Evolutionary conservation across 2,797 vertebrate genomes (phyloP).

Genomic region (Rhinophrynus dorsalis): DNA sequence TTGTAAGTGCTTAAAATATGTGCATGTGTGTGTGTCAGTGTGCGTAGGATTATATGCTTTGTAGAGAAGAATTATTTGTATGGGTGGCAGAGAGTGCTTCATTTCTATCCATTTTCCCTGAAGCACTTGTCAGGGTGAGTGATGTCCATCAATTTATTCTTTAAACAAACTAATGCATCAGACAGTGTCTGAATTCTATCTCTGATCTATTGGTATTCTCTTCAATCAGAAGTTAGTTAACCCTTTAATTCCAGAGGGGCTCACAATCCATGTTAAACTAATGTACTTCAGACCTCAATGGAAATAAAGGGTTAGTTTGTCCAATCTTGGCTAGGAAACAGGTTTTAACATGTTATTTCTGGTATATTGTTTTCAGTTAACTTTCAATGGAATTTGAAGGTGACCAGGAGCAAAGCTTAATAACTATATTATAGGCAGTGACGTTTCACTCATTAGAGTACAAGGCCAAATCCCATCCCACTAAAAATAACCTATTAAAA

Average conservation of each 20-base stretch:
- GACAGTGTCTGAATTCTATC: background rate
- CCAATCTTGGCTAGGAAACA: background rate
- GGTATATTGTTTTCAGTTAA: too few species aligned
- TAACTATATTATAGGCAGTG: too few species aligned
- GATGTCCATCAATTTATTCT: slow-evolving; percentile 29
- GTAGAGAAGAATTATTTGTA: background rate
- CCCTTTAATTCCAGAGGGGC: background rate
- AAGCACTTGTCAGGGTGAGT: slow-evolving; percentile 23
- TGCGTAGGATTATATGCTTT: slow-evolving; percentile 6
- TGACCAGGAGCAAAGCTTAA: too few species aligned
- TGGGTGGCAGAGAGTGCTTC: background rate
- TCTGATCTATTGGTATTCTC: background rate
- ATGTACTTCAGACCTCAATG: too few species aligned
- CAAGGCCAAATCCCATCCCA: too few species aligned
- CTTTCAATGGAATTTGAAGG: too few species aligned
- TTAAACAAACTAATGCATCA: slow-evolving; percentile 14
- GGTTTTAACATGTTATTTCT: too few species aligned
- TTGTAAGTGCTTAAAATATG: background rate
- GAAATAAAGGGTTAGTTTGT: background rate
- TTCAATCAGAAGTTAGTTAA: slow-evolving; percentile 2
- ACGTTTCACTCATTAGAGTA: too few species aligned
- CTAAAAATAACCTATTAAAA: too few species aligned
- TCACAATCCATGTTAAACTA: too few species aligned
- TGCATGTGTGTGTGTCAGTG: background rate
- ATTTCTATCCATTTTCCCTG: slow-evolving; percentile 13